phyloP scores from a whole-genome alignment of 2,113 vertebrate species.

The Odontesthes bonariensis region DNA sequence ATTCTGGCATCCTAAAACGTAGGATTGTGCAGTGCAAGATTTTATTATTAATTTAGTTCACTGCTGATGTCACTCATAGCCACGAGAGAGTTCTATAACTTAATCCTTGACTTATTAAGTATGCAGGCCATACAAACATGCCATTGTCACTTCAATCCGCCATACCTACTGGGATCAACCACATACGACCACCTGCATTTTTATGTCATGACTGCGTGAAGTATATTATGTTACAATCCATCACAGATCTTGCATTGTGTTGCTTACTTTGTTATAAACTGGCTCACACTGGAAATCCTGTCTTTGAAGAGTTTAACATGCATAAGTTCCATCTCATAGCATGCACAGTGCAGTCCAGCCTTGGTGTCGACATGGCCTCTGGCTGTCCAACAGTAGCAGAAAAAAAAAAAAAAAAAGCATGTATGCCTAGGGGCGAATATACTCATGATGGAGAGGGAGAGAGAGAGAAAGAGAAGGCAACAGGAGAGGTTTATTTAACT shows the following conservation, averaged over 20 bases:
- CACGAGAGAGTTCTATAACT: conserved; percentile 18
- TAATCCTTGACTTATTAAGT: conserved; percentile 20
- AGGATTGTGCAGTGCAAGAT: not conserved
- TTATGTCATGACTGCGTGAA: conserved; percentile 5
- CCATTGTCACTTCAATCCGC: conserved; percentile 8
- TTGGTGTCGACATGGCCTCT: conserved; percentile 59
- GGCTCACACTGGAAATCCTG: not conserved
- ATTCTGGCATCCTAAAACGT: not conserved
- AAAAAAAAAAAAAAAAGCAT: conserved; percentile 49
- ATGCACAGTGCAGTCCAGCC: conserved; percentile 26
- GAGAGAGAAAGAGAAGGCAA: conserved; percentile 16
- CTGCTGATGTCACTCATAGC: conserved; percentile 8
- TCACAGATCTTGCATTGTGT: conserved; percentile 3
- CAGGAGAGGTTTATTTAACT: conserved; percentile 43
- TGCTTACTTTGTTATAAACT: conserved; percentile 14
- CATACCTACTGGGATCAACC: conserved; percentile 5
- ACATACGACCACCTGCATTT: conserved; percentile 9
- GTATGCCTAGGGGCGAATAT: conserved; percentile 56
- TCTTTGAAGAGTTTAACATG: conserved; percentile 22
- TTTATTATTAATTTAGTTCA: conserved; percentile 1
- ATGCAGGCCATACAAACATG: conserved; percentile 28
- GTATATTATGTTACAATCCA: conserved; percentile 9
- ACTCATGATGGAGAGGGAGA: conserved; percentile 38
- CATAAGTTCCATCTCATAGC: conserved; percentile 17
- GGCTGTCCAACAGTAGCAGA: conserved; percentile 55